Conservation (phyloP, 1,140 invertebrate genomes). For the Mercenaria mercenaria region DNA sequence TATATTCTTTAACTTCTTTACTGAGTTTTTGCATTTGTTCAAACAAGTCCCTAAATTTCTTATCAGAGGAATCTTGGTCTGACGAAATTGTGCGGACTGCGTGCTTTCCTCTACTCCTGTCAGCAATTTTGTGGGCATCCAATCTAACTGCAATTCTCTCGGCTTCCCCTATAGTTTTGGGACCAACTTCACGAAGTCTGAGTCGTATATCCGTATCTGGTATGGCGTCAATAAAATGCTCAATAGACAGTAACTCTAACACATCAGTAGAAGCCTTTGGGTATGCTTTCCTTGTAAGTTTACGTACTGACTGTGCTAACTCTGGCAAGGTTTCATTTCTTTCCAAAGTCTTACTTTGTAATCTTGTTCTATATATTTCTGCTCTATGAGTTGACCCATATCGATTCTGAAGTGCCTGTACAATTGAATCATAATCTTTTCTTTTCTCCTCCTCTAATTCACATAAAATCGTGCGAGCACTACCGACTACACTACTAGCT, state of each 20-base stretch:
- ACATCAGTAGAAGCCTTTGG: neutral
- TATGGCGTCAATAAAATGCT: slow-evolving; percentile 11
- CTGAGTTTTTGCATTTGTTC: no score
- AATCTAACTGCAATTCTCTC: slow-evolving; percentile 42
- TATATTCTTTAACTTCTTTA: no score
- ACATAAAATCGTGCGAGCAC: slow-evolving; percentile 43
- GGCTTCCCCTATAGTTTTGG: neutral
- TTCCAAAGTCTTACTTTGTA: neutral
- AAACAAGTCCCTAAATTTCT: no score
- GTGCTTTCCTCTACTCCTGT: neutral
- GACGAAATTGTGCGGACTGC: no score
- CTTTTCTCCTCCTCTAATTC: slow-evolving; percentile 9
- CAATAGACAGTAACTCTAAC: neutral
- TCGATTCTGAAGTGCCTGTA: neutral
- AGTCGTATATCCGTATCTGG: slow-evolving; percentile 16
- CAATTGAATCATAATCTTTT: slow-evolving; percentile 17
- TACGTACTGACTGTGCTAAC: slow-evolving; percentile 7
- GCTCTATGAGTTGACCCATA: slow-evolving; percentile 23
- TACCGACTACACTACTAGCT: slow-evolving; percentile 39
- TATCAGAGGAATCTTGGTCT: no score
- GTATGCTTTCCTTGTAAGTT: slow-evolving; percentile 7
- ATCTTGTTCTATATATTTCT: slow-evolving; percentile 42
- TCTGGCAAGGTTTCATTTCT: slow-evolving; percentile 26
- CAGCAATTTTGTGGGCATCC: slow-evolving; percentile 28
- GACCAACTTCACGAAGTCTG: neutral